A percentile compares a stretch with the other conserved stretches of the same genome.
phyloP scores from a whole-genome alignment of 2,888 invertebrate species.

The Erebia palarica region DNA sequence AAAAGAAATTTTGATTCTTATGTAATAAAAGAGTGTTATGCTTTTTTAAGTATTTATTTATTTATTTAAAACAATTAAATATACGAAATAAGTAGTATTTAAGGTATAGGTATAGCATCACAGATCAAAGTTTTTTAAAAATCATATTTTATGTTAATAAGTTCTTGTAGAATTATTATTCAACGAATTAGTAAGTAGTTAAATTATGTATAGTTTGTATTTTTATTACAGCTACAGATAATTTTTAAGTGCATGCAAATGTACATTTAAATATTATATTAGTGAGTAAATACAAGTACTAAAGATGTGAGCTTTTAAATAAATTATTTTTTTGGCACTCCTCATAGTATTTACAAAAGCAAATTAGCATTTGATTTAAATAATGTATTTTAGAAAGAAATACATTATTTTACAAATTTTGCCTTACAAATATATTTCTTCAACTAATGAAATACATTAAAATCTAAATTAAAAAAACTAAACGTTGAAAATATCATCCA shows the following conservation, averaged over 20 bases:
- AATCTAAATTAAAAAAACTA: too few relatives aligned
- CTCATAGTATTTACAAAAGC: slow-evolving; percentile 6
- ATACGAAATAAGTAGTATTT: background rate
- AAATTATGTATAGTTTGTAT: background rate
- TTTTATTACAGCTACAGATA: background rate
- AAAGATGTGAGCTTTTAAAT: background rate
- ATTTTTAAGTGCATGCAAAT: background rate
- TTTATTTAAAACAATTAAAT: background rate
- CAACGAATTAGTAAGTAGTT: background rate
- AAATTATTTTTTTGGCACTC: slow-evolving; percentile 8
- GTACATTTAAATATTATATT: background rate
- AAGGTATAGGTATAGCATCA: background rate
- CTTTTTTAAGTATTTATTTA: background rate
- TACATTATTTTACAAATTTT: too few relatives aligned
- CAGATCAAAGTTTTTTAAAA: background rate
- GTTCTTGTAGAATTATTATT: background rate
- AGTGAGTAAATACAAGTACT: background rate
- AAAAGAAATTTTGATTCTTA: too few relatives aligned
- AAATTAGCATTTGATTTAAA: background rate
- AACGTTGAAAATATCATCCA: too few relatives aligned
- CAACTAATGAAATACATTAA: background rate
- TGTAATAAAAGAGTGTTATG: background rate
- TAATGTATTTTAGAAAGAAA: too few relatives aligned
- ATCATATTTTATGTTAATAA: background rate
- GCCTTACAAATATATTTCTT: background rate